Conservation (phyloP, 2,113 vertebrate species). For the Colius striatus region DNA sequence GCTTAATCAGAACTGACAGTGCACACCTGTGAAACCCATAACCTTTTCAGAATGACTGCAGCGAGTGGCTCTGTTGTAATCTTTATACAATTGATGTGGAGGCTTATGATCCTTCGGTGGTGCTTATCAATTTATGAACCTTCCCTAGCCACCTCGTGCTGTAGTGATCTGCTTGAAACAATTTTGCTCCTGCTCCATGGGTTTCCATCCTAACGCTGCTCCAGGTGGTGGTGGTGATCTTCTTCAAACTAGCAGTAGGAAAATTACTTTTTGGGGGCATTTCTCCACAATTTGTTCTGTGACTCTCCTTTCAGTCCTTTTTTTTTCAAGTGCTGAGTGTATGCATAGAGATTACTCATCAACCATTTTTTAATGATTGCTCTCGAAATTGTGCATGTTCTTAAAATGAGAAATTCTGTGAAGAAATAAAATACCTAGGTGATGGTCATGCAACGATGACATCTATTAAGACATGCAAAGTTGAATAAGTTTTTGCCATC, state of each 20-base stretch:
- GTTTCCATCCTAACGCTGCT: background rate
- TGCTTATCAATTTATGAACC: slow-evolving; percentile 40
- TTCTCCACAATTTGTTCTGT: background rate
- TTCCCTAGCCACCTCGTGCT: background rate
- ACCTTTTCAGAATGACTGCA: slow-evolving; percentile 22
- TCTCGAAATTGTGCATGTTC: background rate
- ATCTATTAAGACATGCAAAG: background rate
- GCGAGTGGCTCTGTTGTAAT: slow-evolving; percentile 27
- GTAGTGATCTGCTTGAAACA: slow-evolving; percentile 3
- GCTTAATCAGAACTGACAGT: slow-evolving; percentile 37
- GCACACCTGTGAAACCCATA: slow-evolving; percentile 43
- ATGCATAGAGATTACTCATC: background rate
- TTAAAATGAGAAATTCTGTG: background rate
- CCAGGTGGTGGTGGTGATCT: background rate
- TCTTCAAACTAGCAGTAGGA: background rate
- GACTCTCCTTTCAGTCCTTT: background rate
- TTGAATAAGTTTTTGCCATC: background rate
- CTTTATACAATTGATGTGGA: slow-evolving; percentile 47
- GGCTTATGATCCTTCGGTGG: slow-evolving; percentile 23
- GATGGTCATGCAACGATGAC: background rate
- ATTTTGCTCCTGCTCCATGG: background rate
- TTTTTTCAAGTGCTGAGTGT: background rate
- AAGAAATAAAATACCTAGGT: background rate
- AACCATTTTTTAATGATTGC: background rate
- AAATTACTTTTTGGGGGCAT: background rate